Evolutionary conservation across 2,113 vertebrate genomes (phyloP), one percentile per base, ranked within the genome.

Genomic region (Coreoperca whiteheadi): DNA sequence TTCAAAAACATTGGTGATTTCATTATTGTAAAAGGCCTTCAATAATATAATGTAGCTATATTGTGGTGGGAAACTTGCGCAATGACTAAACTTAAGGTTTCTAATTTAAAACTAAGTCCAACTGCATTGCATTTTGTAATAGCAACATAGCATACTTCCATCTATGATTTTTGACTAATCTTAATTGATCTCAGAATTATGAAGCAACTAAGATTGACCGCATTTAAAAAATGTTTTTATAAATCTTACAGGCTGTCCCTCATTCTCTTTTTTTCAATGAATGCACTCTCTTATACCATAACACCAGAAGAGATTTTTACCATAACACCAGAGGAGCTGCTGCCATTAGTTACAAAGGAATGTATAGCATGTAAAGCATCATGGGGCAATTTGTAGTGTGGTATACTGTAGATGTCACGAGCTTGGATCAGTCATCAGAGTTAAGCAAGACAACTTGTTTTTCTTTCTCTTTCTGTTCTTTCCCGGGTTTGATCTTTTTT

Each of bases 351-450:
- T 10, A 61, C 25, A 43, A 12, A 28, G 28, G 39, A 70, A 73
- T 82, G 64, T 30, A 12, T 0, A 25, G 23, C 39, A 61, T 72
- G 48, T 46, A 16, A 79, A 67, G 46, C 69, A 68, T 76, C 8
- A 25, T 12, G 25, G 2, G 8, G 21, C 41, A 50, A 11, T 83
- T 70, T 68, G 48, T 53, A 51, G 39, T 46, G 25, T 25, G 41
- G 37, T 4, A 43, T n/a, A 15, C 18, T 43, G 7, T 6, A 48
- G 18, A 48, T 41, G 39, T 51, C 61, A 50, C 41, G 12, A 51
- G n/a, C 64, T 53, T 30, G 11, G 43, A 39, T 32, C 41, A 51
- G 18, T 59, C 63, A 41, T 41, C n/a, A 21, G 16, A 23, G 11
- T 46, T 11, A 23, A 21, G 30, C 63, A 21, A 20, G 28, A 21